Base-by-base conservation (phyloP, 2,113 vertebrate species). In the Pedionomus torquatus region DNA sequence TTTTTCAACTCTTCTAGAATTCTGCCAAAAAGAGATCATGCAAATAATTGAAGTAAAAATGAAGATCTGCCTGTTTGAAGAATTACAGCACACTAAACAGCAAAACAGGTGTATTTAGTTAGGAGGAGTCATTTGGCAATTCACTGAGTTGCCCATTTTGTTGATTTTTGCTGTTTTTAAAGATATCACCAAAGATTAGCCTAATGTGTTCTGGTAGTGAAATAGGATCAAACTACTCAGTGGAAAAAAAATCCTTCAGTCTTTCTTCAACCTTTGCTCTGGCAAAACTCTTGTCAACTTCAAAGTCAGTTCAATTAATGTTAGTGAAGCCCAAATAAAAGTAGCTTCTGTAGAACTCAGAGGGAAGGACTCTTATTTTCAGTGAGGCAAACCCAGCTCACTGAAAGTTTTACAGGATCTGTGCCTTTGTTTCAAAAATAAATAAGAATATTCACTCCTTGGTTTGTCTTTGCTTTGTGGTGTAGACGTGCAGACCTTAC, bases 181-280 rank as follows among this genome's bases (percentile, higher is more conserved):
- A 77, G 58, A 18, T 86, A 83, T 95, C 87, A 91, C 49, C 54
- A 39, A 94, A 94, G 75, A 95, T 97, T 98, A 94, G 81, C 66
- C 60, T 96, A 81, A 93, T 61, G 9, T 11, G 11, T 93, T 84
- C 79, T 88, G 57, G 87, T 95, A 61, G 52, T 93, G 94, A 91
- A 97, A 91, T 72, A 33, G 66, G 89, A 95, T 97, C 94, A 98
- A 84, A 90, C 95, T 83, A 68, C 92, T 92, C 65, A 77, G 83
- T 75, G 86, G 83, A 77, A 94, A 90, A 85, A n/a, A 93, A 95
- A 81, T 63, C n/a, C 49, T 91, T 87, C 66, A 55, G 83, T 86
- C 63, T 80, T 93, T 95, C 81, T 91, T 93, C 84, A 88, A 2
- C 44, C 48, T 90, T 83, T 89, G 72, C 46, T 85, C 78, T 60